Conservation (phyloP, 2,797 vertebrate genomes). For the Pseudochirops corinnae region DNA sequence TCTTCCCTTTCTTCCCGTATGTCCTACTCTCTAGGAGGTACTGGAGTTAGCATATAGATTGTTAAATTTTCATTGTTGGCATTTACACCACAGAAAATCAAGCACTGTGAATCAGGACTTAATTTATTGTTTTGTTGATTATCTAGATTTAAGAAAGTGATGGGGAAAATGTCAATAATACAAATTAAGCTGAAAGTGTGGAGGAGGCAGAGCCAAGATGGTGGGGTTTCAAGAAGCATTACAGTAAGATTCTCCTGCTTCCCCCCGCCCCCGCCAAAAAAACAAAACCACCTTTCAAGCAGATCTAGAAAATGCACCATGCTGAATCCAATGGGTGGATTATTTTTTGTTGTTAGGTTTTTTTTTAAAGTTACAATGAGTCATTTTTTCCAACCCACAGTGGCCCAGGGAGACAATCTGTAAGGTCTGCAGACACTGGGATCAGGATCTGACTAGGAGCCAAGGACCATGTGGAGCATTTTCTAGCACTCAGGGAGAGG, state of each 20-base stretch:
- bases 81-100: not conserved
- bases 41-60: not conserved
- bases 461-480: not conserved
- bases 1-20: not conserved
- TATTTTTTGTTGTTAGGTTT: too few species aligned
- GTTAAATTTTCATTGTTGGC: not conserved
- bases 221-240: not conserved
- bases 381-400: not conserved
- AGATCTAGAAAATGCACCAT: not conserved
- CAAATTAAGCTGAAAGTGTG: not conserved
- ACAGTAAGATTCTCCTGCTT: not conserved
- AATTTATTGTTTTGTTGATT: not conserved
- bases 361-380: not conserved
- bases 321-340: not conserved
- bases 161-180: not conserved
- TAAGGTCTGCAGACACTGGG: not conserved
- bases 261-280: not conserved
- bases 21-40: not conserved
- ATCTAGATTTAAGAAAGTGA: not conserved
- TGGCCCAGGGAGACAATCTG: not conserved
- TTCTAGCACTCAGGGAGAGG: not conserved
- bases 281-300: not conserved
- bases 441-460: not conserved
- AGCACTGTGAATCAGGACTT: not conserved
- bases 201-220: not conserved